phyloP scores from a whole-genome alignment of 2,888 invertebrate species.

The Ypsolopha scabrella region DNA sequence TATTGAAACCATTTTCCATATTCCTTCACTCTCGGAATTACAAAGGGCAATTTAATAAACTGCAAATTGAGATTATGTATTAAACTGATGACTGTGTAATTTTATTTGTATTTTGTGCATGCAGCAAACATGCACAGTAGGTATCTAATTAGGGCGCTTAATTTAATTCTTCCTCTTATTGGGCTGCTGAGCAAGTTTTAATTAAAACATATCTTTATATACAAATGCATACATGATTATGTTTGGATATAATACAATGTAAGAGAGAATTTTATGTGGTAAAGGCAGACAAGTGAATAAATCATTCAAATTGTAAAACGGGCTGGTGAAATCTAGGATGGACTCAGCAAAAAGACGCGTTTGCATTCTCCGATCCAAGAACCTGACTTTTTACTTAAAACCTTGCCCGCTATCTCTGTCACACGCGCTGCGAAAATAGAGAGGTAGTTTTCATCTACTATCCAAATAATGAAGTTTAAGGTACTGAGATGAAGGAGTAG shows the following conservation, averaged over 20 bases:
- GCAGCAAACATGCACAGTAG: no score
- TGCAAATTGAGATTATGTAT: no score
- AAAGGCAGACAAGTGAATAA: not conserved
- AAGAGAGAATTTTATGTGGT: not conserved
- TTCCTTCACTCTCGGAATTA: not conserved
- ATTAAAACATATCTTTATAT: no score
- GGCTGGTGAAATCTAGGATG: slow-evolving; percentile 5
- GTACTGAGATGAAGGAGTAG: not conserved
- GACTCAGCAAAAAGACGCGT: slow-evolving; percentile 8
- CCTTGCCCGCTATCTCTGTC: not conserved
- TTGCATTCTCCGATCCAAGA: not conserved
- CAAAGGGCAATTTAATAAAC: no score
- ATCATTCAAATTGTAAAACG: slow-evolving; percentile 5
- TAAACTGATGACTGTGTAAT: no score
- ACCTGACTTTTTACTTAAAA: not conserved
- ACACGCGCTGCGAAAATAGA: not conserved
- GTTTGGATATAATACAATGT: no score
- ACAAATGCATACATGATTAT: no score
- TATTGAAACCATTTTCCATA: slow-evolving; percentile 3
- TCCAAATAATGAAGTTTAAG: not conserved
- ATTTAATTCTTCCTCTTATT: no score
- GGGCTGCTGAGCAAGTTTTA: no score
- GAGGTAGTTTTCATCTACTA: not conserved
- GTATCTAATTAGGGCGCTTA: no score
- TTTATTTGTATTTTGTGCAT: no score